Base-by-base conservation (phyloP, 2,888 invertebrate species). In the Trichopoda pennipes region DNA sequence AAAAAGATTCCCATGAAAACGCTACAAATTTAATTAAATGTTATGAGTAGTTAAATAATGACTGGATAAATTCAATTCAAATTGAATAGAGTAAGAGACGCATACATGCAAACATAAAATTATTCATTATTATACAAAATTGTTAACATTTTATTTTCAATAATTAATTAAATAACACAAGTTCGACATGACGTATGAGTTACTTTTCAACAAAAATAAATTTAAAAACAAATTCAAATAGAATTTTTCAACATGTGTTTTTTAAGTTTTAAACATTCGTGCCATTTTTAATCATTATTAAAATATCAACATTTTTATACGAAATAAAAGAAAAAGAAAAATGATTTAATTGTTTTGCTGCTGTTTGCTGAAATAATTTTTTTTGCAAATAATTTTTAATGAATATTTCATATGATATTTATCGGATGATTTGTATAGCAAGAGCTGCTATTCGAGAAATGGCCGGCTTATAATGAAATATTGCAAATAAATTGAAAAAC, bases 101-200 rank as follows among this genome's bases (percentile, higher is more conserved):
- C 14, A 49, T 38, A 16, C 17, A 19, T 7, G 17, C 38, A 60
- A 38, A 17, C 1, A 51, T 12, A 58, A 3, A 60, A 60, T 28
- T 28, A 28, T 51, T 38, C 53, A 73, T 23, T 32, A 51, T 51
- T 51, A 61, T 42, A 28, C 9, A 51, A 51, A 61, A 17, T 63
- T 32, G 44, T 10, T 64, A 64, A 9, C 47, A 28, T 42, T 61
- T 28, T 6, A 61, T 51, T 72, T 61, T 72, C 23, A 63, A 47
- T 64, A 56, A 56, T 74, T 74, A 56, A 56, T 56, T 74, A 56
- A 56, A 49, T 35, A 64, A 74, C 56, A 64, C 44, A 56, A 55
- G 44, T 49, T 53, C n/a, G 1, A 56, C 32, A 23, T 63, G 64
- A 64, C 64, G 64, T 63, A 47, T 56, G 32, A 74, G 73, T 51